Evolutionary conservation across 2,113 vertebrate genomes (phyloP).

Genomic region (Platysteira castanea): DNA sequence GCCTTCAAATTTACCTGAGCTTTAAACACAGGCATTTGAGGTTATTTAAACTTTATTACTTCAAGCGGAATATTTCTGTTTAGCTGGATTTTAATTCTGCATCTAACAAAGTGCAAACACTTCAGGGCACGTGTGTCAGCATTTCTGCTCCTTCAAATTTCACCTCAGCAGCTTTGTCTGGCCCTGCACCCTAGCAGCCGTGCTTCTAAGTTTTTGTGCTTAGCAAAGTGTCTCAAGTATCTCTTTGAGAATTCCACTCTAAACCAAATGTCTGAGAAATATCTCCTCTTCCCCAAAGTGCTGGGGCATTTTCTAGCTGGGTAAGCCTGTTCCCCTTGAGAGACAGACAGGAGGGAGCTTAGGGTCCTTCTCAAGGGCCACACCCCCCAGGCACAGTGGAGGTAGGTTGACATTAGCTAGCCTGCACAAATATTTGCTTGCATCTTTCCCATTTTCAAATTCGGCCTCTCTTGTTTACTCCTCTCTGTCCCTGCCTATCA

Average conservation of each 20-base stretch:
- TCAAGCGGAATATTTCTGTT: background rate
- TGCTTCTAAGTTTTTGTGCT: background rate
- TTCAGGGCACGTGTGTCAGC: background rate
- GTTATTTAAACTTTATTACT: background rate
- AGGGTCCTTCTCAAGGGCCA: background rate
- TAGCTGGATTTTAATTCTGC: background rate
- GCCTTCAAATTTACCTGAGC: background rate
- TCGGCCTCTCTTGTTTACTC: conserved; percentile 1
- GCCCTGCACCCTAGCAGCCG: background rate
- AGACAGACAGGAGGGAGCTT: background rate
- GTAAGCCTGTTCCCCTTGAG: background rate
- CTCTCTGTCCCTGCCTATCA: background rate
- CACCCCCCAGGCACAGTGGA: rapidly evolving
- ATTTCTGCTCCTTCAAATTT: background rate
- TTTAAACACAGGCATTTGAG: background rate
- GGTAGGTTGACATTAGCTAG: background rate
- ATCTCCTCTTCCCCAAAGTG: background rate
- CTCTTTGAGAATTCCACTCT: background rate
- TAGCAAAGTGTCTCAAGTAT: background rate
- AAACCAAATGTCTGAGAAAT: background rate
- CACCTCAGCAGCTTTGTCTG: background rate
- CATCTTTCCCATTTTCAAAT: conserved; percentile 13
- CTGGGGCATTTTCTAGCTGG: background rate
- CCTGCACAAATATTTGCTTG: conserved; percentile 41
- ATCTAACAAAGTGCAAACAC: background rate